A percentile compares a stretch with the other conserved stretches of the same genome.
Conservation (phyloP, 2,888 invertebrate species). For the Chaetogeoica ovagalla region DNA sequence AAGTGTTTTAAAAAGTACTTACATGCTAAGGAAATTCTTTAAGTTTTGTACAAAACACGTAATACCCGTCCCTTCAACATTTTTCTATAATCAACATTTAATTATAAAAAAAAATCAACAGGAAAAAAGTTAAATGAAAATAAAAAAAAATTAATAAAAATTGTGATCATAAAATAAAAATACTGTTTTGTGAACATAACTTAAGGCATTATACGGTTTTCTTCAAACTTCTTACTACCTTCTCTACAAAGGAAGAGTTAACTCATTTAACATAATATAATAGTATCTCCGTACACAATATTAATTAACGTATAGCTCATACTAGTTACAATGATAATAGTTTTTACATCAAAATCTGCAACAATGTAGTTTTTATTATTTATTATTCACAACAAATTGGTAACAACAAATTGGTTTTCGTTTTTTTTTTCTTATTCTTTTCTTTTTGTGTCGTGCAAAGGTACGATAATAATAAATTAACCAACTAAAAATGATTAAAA, state of each 20-base stretch:
- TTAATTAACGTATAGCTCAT: no score
- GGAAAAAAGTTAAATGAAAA: slow-evolving; percentile 31
- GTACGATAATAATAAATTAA: slow-evolving; percentile 5
- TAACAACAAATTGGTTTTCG: slow-evolving; percentile 48
- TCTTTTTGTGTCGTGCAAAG: neutral
- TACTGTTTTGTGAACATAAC: slow-evolving; percentile 44
- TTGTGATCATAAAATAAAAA: slow-evolving; percentile 25
- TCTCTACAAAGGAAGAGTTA: neutral
- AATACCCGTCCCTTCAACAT: slow-evolving; percentile 21
- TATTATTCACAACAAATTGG: slow-evolving; percentile 20
- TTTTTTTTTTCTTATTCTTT: neutral
- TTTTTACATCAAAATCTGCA: neutral
- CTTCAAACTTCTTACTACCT: neutral
- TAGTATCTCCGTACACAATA: no score
- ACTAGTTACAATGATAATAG: no score
- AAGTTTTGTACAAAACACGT: slow-evolving; percentile 30
- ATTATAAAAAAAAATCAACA: neutral
- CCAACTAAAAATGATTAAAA: neutral
- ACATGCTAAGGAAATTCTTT: slow-evolving; percentile 36
- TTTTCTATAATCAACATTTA: slow-evolving; percentile 2
- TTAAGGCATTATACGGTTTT: neutral
- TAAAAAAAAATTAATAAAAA: slow-evolving; percentile 12
- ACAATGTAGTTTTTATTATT: neutral
- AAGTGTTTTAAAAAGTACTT: slow-evolving; percentile 48
- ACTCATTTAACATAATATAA: neutral